These are phyloP conservation scores for Drosophila lacicola DNA, from an alignment of 2,888 invertebrate genomes.

Conservation along the genomic window DNA sequence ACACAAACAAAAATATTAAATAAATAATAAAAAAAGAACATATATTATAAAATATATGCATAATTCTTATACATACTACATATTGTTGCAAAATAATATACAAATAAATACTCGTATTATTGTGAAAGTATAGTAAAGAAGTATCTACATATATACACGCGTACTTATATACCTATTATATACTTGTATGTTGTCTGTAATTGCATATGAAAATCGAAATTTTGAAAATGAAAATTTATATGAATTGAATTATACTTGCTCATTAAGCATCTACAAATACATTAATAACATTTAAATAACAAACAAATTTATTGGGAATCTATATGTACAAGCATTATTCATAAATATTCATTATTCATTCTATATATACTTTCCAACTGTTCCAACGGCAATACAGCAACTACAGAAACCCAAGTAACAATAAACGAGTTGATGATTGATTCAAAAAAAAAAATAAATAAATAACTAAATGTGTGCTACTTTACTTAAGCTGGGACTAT, in stretches of 20 bases:
- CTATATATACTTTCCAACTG: slow-evolving; percentile 53
- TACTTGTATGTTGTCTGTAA: slow-evolving; percentile 73
- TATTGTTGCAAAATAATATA: slow-evolving; percentile 64
- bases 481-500: slow-evolving; percentile 10
- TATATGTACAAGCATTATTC: slow-evolving; percentile 26
- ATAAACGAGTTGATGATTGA: slow-evolving; percentile 78
- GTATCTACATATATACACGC: slow-evolving; percentile 22
- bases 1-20: slow-evolving; percentile 40
- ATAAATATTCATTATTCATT: slow-evolving; percentile 27
- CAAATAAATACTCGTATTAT: slow-evolving; percentile 69
- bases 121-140: slow-evolving; percentile 62
- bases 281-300: slow-evolving; percentile 27
- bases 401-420: slow-evolving; percentile 58
- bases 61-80: slow-evolving; percentile 38
- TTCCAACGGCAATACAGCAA: slow-evolving; percentile 55
- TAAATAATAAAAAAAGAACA: slow-evolving; percentile 28
- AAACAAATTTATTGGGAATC: slow-evolving; percentile 54
- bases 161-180: slow-evolving; percentile 34
- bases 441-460: slow-evolving; percentile 53
- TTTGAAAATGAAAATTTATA: slow-evolving; percentile 21
- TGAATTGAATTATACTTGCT: slow-evolving; percentile 7
- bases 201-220: slow-evolving; percentile 39
- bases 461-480: slow-evolving; percentile 33
- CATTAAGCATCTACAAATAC: slow-evolving; percentile 15
- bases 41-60: slow-evolving; percentile 34